phyloP scores from a whole-genome alignment of 2,888 invertebrate genomes.

The Hanleya hanleyi region DNA sequence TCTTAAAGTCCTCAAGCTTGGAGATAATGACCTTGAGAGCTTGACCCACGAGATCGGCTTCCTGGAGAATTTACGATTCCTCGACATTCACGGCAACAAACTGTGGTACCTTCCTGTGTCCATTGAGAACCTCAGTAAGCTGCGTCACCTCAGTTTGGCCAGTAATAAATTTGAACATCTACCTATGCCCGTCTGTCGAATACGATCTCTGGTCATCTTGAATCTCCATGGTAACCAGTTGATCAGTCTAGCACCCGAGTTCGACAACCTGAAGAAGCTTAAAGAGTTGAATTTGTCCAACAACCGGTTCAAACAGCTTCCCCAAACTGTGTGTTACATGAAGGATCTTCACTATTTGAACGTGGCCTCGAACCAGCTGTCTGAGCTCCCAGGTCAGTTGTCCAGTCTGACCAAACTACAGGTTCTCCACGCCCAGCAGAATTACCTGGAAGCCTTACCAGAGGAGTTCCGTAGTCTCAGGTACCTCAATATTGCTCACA shows the following conservation, averaged over 20 bases:
- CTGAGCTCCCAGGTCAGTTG: slow-evolving; percentile 47
- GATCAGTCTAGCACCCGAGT: slow-evolving; percentile 58
- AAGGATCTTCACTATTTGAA: slow-evolving; percentile 55
- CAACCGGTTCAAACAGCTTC: slow-evolving; percentile 61
- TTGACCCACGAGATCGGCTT: slow-evolving; percentile 65
- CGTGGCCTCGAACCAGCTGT: slow-evolving; percentile 54
- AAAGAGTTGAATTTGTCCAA: slow-evolving; percentile 61
- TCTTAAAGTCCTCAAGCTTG: slow-evolving; percentile 54
- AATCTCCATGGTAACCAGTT: slow-evolving; percentile 60
- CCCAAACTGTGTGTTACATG: slow-evolving; percentile 52
- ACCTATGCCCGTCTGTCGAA: slow-evolving; percentile 59
- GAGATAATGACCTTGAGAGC: slow-evolving; percentile 62
- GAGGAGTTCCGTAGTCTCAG: slow-evolving; percentile 50
- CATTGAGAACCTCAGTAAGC: slow-evolving; percentile 52
- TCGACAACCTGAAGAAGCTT: slow-evolving; percentile 58
- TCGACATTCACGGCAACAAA: slow-evolving; percentile 66
- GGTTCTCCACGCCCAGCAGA: slow-evolving; percentile 60
- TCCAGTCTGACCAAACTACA: slow-evolving; percentile 49
- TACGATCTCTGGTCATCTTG: slow-evolving; percentile 50
- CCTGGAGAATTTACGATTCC: slow-evolving; percentile 52
- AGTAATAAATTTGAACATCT: slow-evolving; percentile 67
- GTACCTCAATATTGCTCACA: slow-evolving; percentile 63
- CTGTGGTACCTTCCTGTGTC: slow-evolving; percentile 68
- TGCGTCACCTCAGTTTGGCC: slow-evolving; percentile 59
- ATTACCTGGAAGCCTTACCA: slow-evolving; percentile 56